Percentiles rank a stretch among this genome's conserved stretches.
phyloP scores from a whole-genome alignment of 2,797 vertebrate species.

The Acipenser transmontanus region DNA sequence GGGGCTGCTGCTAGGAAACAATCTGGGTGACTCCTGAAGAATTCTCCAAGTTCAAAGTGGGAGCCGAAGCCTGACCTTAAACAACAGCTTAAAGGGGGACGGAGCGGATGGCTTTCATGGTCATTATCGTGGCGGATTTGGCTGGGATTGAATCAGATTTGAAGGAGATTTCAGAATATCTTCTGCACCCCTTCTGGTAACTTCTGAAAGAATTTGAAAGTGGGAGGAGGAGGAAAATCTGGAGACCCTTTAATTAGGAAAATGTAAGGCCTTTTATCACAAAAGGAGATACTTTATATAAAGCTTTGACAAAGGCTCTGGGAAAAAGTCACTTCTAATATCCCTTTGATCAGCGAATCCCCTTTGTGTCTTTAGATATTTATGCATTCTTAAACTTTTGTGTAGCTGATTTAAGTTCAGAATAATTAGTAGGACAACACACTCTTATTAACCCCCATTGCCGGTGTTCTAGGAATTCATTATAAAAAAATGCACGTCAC shows the following conservation, averaged over 20 bases:
- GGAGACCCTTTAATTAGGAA: constrained; percentile 52
- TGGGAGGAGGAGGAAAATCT: constrained; percentile 37
- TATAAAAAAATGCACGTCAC: too few species aligned
- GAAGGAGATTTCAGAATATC: constrained; percentile 19
- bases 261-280: constrained; percentile 31
- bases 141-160: constrained; percentile 11
- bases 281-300: constrained; percentile 58
- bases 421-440: constrained; percentile 48
- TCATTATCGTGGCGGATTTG: constrained; percentile 28
- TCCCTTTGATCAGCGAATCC: constrained; percentile 56
- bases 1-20: constrained; percentile 37
- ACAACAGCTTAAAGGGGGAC: constrained; percentile 52
- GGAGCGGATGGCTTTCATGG: constrained; percentile 34
- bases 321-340: constrained; percentile 67
- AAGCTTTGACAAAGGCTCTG: constrained; percentile 50
- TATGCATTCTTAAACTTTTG: constrained; percentile 55
- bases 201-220: constrained; percentile 23
- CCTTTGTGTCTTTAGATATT: constrained; percentile 54
- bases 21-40: constrained; percentile 27
- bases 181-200: constrained; percentile 9
- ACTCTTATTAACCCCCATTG: constrained; percentile 9
- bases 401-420: constrained; percentile 48
- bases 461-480: too few species aligned
- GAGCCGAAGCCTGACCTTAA: constrained; percentile 56
- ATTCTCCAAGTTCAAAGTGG: constrained; percentile 51